Percentiles rank a stretch among this genome's conserved stretches.
These are phyloP conservation scores for Drosophila pseudoobscura DNA, from an alignment of 1,140 invertebrate species.

Conservation along the genomic window DNA sequence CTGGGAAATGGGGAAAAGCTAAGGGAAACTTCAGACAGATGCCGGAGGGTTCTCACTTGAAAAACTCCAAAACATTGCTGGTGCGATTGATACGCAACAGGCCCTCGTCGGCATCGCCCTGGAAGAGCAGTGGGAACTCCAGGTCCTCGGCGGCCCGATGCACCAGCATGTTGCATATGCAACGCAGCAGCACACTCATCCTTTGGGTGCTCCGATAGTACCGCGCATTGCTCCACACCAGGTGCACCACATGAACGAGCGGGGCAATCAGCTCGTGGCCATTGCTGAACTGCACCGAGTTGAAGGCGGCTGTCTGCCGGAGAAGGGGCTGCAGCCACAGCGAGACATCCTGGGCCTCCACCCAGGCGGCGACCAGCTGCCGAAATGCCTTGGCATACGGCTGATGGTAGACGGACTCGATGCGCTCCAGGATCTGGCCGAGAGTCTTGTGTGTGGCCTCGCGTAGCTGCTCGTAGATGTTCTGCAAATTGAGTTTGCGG, in stretches of 20 bases:
- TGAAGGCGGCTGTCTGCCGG: constrained; percentile 86
- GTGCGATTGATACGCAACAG: constrained; percentile 72
- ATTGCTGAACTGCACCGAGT: constrained; percentile 87
- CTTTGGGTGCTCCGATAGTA: constrained; percentile 92
- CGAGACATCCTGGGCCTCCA: constrained; percentile 88
- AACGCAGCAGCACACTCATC: constrained; percentile 88
- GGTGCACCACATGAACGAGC: constrained; percentile 89
- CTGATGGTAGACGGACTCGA: constrained; percentile 89
- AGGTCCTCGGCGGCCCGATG: constrained; percentile 84
- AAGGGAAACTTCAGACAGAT: neutral
- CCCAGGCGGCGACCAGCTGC: constrained; percentile 86
- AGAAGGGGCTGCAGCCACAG: constrained; percentile 87
- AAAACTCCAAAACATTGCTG: constrained; percentile 65
- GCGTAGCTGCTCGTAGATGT: constrained; percentile 92
- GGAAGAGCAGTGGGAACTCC: constrained; percentile 86
- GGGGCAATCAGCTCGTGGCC: constrained; percentile 86
- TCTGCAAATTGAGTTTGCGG: constrained; percentile 90
- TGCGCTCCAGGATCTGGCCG: constrained; percentile 89
- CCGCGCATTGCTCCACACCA: constrained; percentile 93
- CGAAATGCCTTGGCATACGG: constrained; percentile 89
- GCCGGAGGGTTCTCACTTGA: constrained; percentile 47
- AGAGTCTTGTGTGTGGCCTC: constrained; percentile 91
- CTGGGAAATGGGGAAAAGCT: constrained; percentile 19
- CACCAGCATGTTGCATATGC: constrained; percentile 90
- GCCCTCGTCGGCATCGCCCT: constrained; percentile 85